Evolutionary conservation across 2,113 vertebrate genomes (phyloP).

Genomic region (Carassius carassius): DNA sequence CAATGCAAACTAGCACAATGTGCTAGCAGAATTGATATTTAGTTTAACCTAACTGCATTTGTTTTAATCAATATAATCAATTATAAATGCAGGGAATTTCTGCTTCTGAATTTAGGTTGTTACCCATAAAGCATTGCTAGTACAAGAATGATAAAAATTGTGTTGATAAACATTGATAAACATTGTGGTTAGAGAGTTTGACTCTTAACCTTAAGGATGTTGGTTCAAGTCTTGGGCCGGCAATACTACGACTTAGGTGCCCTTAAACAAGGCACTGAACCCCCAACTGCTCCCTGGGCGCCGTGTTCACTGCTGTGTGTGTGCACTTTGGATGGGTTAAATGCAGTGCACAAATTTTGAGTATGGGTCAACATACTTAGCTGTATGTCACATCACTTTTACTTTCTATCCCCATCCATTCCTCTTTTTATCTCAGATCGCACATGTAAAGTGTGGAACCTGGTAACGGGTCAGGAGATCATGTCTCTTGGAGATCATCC

Average conservation of each 20-base stretch:
- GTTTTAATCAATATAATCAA: background rate
- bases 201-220: too few species aligned
- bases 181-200: too few species aligned
- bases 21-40: background rate
- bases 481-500: conserved; percentile 87
- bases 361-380: too few species aligned
- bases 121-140: background rate
- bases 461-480: conserved; percentile 98
- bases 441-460: conserved; percentile 98
- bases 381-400: too few species aligned
- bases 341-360: too few species aligned
- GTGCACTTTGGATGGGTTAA: too few species aligned
- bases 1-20: background rate
- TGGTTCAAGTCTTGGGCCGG: too few species aligned
- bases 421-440: conserved; percentile 80
- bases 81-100: background rate
- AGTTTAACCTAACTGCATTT: background rate
- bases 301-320: too few species aligned
- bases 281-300: too few species aligned
- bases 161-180: background rate
- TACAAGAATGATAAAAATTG: background rate
- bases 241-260: too few species aligned
- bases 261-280: too few species aligned
- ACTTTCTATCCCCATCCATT: background rate
- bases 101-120: background rate